Conservation (phyloP, 2,888 invertebrate species). For the Ichneumon xanthorius region DNA sequence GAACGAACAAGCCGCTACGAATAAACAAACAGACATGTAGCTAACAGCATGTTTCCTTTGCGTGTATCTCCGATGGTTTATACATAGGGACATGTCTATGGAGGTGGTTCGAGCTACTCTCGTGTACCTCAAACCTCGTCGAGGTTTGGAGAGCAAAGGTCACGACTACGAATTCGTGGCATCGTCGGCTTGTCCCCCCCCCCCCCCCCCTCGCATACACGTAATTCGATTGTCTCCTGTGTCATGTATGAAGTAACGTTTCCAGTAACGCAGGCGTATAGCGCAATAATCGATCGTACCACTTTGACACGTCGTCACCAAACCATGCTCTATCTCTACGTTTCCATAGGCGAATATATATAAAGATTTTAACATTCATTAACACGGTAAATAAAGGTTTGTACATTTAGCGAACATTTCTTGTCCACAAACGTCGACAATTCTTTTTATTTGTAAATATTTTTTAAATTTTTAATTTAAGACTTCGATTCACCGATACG, state of each 20-base stretch:
- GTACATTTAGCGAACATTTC: no score
- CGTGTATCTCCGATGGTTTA: background rate
- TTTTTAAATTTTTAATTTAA: no score
- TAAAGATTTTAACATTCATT: no score
- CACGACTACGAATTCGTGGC: slow-evolving; percentile 19
- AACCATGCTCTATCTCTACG: background rate
- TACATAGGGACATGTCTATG: background rate
- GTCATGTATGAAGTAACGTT: background rate
- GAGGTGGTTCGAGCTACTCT: background rate
- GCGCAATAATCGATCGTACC: slow-evolving; percentile 9
- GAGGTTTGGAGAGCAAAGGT: slow-evolving; percentile 17
- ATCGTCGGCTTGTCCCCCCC: background rate
- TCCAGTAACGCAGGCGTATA: background rate
- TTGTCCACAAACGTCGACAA: no score
- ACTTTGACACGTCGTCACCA: background rate
- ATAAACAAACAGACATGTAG: slow-evolving; percentile 13
- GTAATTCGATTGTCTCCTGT: slow-evolving; percentile 35
- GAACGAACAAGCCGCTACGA: slow-evolving; percentile 10
- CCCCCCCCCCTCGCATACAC: background rate
- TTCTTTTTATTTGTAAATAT: no score
- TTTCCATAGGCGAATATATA: background rate
- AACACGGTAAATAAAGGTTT: no score
- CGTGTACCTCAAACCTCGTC: background rate
- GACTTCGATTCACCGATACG: no score
- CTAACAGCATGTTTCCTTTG: background rate